A percentile compares a stretch with the other conserved stretches of the same genome.
These are phyloP conservation scores for Sarcophaga bullata DNA, from an alignment of 1,140 invertebrate species.

Conservation along the genomic window DNA sequence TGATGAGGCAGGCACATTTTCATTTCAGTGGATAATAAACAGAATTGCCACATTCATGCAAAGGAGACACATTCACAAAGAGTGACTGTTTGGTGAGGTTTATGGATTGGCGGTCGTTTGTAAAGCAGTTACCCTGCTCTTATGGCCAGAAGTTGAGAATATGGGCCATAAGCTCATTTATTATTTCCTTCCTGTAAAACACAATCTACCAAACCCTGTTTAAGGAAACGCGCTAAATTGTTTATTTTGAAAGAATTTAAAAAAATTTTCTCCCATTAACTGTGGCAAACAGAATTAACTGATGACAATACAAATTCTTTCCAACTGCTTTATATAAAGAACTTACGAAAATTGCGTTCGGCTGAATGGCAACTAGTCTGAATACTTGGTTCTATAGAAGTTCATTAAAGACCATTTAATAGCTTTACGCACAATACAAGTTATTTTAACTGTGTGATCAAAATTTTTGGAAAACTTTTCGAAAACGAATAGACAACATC, in stretches of 20 bases:
- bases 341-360: too few species aligned
- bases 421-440: background rate
- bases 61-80: too few species aligned
- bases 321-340: background rate
- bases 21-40: too few species aligned
- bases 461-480: background rate
- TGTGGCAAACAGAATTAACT: background rate
- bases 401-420: background rate
- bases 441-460: conserved; percentile 9
- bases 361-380: background rate
- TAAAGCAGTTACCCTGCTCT: too few species aligned
- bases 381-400: background rate
- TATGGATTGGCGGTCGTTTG: too few species aligned
- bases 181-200: background rate
- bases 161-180: too few species aligned
- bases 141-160: too few species aligned
- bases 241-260: conserved; percentile 4
- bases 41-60: too few species aligned
- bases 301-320: conserved; percentile 4
- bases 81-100: too few species aligned
- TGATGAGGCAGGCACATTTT: too few species aligned
- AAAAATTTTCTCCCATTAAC: background rate
- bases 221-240: background rate
- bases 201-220: background rate
- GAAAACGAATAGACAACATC: background rate